Conservation (phyloP, 1,140 invertebrate species). For the Aphaenogaster floridana region DNA sequence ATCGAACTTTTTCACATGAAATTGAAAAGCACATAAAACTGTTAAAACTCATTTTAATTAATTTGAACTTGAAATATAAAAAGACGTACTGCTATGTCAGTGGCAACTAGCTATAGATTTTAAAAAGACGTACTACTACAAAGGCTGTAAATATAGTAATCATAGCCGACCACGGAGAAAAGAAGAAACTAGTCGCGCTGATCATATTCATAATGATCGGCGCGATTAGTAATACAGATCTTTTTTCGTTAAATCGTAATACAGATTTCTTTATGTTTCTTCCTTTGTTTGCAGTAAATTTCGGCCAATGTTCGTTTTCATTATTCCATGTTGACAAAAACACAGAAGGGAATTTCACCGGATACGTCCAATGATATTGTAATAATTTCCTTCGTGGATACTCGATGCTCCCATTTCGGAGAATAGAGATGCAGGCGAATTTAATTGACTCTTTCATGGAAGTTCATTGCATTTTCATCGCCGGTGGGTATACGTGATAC, state of each 20-base stretch:
- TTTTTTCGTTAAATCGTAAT: background rate
- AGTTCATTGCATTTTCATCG: slow-evolving; percentile 27
- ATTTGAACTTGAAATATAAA: too few species aligned
- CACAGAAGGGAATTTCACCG: slow-evolving; percentile 5
- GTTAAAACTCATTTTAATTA: too few species aligned
- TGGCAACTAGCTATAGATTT: too few species aligned
- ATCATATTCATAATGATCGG: background rate
- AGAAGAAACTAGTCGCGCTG: background rate
- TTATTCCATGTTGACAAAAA: background rate
- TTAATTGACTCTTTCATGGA: slow-evolving; percentile 30
- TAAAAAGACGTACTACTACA: too few species aligned
- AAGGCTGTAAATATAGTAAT: too few species aligned
- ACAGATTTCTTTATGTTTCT: background rate
- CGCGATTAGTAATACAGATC: background rate
- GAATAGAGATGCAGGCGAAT: background rate
- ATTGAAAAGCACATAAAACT: too few species aligned
- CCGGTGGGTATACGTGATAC: background rate
- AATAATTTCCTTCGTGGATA: background rate
- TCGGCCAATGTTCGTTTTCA: background rate
- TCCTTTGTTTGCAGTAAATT: background rate
- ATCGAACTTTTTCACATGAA: too few species aligned
- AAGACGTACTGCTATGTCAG: too few species aligned
- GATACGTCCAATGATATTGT: background rate
- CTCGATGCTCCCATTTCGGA: slow-evolving; percentile 6
- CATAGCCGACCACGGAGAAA: background rate